phyloP scores from a whole-genome alignment of 2,888 invertebrate genomes.

The Plebejus melissa region DNA sequence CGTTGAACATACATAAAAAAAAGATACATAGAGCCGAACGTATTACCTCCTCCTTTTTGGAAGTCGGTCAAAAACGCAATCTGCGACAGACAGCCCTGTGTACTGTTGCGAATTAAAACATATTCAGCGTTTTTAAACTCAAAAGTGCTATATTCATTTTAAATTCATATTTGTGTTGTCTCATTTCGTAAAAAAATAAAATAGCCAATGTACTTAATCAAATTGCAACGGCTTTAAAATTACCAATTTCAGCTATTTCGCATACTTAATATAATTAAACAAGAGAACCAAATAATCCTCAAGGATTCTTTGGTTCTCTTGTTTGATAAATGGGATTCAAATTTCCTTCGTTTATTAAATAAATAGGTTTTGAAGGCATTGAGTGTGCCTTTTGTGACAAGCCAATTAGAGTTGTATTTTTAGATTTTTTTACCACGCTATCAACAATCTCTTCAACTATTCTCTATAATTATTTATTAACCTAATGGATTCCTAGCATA shows the following conservation, averaged over 20 bases:
- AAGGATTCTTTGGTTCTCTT: no score
- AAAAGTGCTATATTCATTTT: background rate
- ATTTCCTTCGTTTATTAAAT: background rate
- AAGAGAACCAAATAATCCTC: background rate
- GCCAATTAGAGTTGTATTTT: constrained; percentile 16
- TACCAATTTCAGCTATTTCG: no score
- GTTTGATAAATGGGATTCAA: background rate
- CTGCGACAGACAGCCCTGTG: background rate
- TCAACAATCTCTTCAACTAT: background rate
- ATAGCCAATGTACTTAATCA: no score
- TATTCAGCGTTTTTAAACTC: background rate
- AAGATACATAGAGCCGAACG: no score
- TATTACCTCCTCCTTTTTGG: no score
- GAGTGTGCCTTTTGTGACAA: background rate
- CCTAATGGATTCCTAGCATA: no score
- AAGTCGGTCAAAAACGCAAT: background rate
- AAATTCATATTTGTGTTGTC: background rate
- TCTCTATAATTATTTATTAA: background rate
- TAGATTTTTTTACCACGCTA: background rate
- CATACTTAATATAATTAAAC: no score
- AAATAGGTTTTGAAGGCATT: background rate
- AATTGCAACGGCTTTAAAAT: no score
- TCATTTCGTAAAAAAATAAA: background rate
- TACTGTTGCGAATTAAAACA: background rate
- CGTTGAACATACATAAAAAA: no score